Percentiles rank a stretch among this genome's conserved stretches.
phyloP scores from a whole-genome alignment of 2,888 invertebrate genomes.

The Hedya salicella region DNA sequence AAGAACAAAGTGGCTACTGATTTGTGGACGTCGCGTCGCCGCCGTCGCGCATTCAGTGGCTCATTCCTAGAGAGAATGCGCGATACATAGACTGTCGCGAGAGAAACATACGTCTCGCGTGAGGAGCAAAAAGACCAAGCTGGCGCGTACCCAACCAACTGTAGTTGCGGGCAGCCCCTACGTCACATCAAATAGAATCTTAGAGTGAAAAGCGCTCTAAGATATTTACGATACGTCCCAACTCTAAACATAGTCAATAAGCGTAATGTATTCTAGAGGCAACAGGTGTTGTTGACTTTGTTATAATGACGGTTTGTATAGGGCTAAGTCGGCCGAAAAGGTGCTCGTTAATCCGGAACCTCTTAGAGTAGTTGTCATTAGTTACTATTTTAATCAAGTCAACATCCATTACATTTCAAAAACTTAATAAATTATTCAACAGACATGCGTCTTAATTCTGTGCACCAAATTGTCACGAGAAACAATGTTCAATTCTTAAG shows the following conservation, averaged over 20 bases:
- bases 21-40: constrained; percentile 67
- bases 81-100: constrained; percentile 53
- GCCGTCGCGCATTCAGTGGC: constrained; percentile 66
- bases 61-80: constrained; percentile 70
- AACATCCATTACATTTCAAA: not conserved
- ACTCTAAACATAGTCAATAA: constrained; percentile 56
- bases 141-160: constrained; percentile 79
- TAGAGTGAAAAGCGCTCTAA: constrained; percentile 56
- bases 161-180: constrained; percentile 73
- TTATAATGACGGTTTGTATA: constrained; percentile 39
- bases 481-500: too few relatives aligned
- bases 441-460: too few relatives aligned
- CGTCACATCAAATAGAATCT: constrained; percentile 78
- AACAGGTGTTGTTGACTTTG: constrained; percentile 53
- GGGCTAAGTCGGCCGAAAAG: constrained; percentile 14
- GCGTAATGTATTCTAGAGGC: constrained; percentile 50
- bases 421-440: not conserved
- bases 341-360: constrained; percentile 17
- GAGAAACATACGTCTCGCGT: constrained; percentile 55
- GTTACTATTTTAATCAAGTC: not conserved
- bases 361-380: constrained; percentile 14
- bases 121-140: constrained; percentile 73
- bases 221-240: constrained; percentile 59
- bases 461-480: too few relatives aligned
- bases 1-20: constrained; percentile 79